These are phyloP conservation scores for Gila robusta DNA, from an alignment of 2,797 vertebrate genomes.

Conservation along the genomic window DNA sequence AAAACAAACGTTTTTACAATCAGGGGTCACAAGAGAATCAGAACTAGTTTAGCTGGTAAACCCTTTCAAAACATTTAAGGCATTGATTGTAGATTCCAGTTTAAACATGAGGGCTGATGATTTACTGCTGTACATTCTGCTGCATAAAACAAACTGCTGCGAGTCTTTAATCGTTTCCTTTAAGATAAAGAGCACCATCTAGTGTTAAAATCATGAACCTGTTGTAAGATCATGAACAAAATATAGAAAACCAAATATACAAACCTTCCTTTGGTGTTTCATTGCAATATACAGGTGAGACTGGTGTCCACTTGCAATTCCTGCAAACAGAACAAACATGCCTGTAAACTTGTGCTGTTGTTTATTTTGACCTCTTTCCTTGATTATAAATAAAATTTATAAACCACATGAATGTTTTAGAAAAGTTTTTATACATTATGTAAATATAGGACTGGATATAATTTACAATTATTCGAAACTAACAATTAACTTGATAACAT, in stretches of 20 bases:
- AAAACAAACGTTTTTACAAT: not conserved
- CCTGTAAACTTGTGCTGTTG: not conserved
- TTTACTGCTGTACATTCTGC: not conserved
- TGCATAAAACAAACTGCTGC: not conserved
- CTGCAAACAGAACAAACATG: not conserved
- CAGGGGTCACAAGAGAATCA: not conserved
- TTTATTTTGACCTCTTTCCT: not conserved
- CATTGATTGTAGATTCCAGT: not conserved
- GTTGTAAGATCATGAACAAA: not conserved
- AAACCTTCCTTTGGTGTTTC: not conserved
- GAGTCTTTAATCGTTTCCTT: not conserved
- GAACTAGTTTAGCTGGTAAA: not conserved
- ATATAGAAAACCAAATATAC: not conserved
- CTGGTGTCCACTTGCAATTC: not conserved
- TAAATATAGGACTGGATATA: not conserved
- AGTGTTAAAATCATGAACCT: not conserved
- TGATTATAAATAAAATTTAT: not conserved
- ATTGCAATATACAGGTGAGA: not conserved
- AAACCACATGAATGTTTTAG: not conserved
- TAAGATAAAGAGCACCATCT: not conserved
- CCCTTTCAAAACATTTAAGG: not conserved
- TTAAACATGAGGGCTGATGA: no score
- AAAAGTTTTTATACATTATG: not conserved
- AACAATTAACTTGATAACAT: not conserved
- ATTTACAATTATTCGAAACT: not conserved